phyloP scores from a whole-genome alignment of 2,888 invertebrate species.

The Leptarthrus brevirostris region DNA sequence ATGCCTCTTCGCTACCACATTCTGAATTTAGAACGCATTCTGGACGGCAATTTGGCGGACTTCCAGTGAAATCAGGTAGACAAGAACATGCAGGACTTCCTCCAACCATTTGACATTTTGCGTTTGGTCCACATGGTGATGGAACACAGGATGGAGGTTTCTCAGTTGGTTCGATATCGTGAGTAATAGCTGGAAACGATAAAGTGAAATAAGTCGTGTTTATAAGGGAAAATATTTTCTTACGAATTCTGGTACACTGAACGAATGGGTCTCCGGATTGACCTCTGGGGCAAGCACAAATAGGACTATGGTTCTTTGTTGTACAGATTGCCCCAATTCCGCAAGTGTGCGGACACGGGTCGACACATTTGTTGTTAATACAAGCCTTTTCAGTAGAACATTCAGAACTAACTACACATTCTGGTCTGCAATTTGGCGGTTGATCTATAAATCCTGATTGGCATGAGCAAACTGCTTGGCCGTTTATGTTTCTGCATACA shows the following conservation, averaged over 20 bases:
- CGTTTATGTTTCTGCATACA: slow-evolving; percentile 69
- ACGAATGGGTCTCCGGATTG: slow-evolving; percentile 81
- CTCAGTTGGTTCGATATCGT: slow-evolving; percentile 58
- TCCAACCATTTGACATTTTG: slow-evolving; percentile 69
- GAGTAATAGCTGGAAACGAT: slow-evolving; percentile 49
- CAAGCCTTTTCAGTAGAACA: slow-evolving; percentile 79
- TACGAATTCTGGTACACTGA: slow-evolving; percentile 70
- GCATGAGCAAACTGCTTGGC: slow-evolving; percentile 81
- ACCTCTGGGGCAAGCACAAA: slow-evolving; percentile 77
- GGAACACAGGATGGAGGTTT: slow-evolving; percentile 70
- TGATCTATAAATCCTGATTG: slow-evolving; percentile 75
- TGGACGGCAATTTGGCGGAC: slow-evolving; percentile 74
- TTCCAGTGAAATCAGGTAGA: slow-evolving; percentile 71
- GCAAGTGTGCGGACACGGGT: slow-evolving; percentile 81
- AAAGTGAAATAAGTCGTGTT: too few relatives aligned
- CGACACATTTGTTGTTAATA: slow-evolving; percentile 78
- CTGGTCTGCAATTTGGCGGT: slow-evolving; percentile 81
- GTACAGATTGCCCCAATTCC: slow-evolving; percentile 78
- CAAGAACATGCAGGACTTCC: slow-evolving; percentile 72
- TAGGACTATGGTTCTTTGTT: slow-evolving; percentile 81
- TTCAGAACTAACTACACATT: slow-evolving; percentile 81
- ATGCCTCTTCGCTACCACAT: slow-evolving; percentile 69
- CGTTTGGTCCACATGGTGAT: slow-evolving; percentile 75
- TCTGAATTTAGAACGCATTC: slow-evolving; percentile 73
- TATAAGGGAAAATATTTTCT: slow-evolving; percentile 55